These are phyloP conservation scores for Sipha maydis DNA, from an alignment of 2,888 invertebrate genomes.

Conservation along the genomic window DNA sequence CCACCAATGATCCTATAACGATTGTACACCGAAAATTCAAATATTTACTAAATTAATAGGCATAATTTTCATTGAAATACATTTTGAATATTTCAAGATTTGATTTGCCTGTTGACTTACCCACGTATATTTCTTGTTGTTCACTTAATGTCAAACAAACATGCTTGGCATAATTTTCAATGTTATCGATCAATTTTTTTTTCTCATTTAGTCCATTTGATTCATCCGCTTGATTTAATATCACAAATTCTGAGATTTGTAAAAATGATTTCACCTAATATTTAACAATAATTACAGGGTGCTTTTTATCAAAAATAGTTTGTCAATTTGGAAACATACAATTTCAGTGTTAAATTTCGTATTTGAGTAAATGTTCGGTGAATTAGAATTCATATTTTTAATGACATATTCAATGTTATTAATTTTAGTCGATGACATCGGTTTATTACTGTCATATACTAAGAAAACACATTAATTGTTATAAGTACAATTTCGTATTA, in stretches of 20 bases:
- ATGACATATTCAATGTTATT: slow-evolving; percentile 36
- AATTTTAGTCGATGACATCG: slow-evolving; percentile 1
- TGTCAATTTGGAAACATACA: not conserved
- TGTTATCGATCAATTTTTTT: slow-evolving; percentile 35
- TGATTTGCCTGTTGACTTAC: not conserved
- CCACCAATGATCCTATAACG: slow-evolving; percentile 45
- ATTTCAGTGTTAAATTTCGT: slow-evolving; percentile 30
- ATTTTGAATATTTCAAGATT: not conserved
- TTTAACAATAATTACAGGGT: not conserved
- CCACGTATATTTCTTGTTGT: slow-evolving; percentile 49
- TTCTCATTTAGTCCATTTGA: slow-evolving; percentile 26
- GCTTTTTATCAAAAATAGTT: not conserved
- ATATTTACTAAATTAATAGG: not conserved
- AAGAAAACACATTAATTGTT: not conserved
- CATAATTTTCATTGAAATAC: not conserved
- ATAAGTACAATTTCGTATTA: not conserved
- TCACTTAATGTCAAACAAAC: slow-evolving; percentile 43
- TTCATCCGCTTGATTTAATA: slow-evolving; percentile 22
- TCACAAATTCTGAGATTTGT: slow-evolving; percentile 42
- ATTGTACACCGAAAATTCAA: not conserved
- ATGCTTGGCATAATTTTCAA: slow-evolving; percentile 35
- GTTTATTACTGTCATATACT: slow-evolving; percentile 7
- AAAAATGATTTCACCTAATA: slow-evolving; percentile 41
- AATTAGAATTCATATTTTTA: slow-evolving; percentile 37
- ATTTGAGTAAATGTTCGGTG: slow-evolving; percentile 20